Conservation (phyloP, 2,888 invertebrate genomes). For the Nomada flava region DNA sequence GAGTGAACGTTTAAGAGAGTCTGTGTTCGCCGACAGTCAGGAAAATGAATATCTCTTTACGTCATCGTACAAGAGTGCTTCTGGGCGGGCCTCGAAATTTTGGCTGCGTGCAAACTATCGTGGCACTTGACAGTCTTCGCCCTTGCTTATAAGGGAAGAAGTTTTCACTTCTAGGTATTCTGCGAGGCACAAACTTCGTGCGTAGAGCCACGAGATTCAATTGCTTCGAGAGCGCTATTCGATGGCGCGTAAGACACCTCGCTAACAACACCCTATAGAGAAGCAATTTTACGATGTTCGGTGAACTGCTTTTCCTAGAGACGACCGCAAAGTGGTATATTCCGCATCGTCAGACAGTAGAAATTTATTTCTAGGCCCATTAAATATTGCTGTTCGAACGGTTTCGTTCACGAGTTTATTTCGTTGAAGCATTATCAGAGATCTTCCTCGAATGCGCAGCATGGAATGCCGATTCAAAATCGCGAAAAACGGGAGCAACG, state of each 20-base stretch:
- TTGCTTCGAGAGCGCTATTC: constrained; percentile 21
- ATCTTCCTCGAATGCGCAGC: background rate
- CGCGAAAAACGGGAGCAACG: constrained; percentile 8
- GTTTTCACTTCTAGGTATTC: constrained; percentile 20
- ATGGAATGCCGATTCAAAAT: constrained; percentile 28
- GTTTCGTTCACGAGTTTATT: background rate
- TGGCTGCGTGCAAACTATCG: background rate
- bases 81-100: background rate
- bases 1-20: background rate
- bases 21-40: background rate
- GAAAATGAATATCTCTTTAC: background rate
- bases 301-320: background rate
- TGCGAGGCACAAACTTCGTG: constrained; percentile 1
- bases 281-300: background rate
- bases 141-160: background rate
- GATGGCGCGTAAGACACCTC: background rate
- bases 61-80: background rate
- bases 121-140: background rate
- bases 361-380: background rate
- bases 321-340: background rate
- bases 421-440: background rate
- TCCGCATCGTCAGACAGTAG: background rate
- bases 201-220: constrained; percentile 19
- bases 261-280: background rate
- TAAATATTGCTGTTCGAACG: constrained; percentile 4